Conservation (phyloP, 2,888 invertebrate species). For the Palloptera scutellata region DNA sequence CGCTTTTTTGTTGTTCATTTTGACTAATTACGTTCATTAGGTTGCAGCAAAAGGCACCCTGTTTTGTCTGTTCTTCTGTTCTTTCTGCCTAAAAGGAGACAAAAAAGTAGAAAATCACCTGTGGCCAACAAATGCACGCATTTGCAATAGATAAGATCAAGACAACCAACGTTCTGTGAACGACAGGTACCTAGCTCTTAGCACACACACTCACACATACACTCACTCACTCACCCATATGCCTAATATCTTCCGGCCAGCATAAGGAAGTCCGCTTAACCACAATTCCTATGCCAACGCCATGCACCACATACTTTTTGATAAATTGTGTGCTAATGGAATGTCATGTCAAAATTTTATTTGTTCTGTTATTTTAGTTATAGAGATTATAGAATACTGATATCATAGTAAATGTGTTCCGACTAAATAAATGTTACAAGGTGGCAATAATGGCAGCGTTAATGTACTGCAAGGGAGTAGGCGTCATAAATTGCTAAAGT, state of each 20-base stretch:
- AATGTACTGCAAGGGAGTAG: slow-evolving; percentile 16
- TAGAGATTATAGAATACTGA: slow-evolving; percentile 31
- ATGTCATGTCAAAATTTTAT: slow-evolving; percentile 60
- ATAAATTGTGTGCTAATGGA: slow-evolving; percentile 63
- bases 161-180: background rate
- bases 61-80: slow-evolving; percentile 10
- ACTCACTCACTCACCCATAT: background rate
- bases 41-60: slow-evolving; percentile 29
- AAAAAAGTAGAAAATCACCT: slow-evolving; percentile 28
- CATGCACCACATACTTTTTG: slow-evolving; percentile 42
- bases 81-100: slow-evolving; percentile 6
- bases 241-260: no score
- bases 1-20: slow-evolving; percentile 25
- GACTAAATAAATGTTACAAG: background rate
- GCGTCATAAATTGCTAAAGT: slow-evolving; percentile 37
- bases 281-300: background rate
- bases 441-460: slow-evolving; percentile 27
- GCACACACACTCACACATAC: background rate
- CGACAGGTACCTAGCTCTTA: background rate
- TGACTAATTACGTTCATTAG: slow-evolving; percentile 52
- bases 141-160: slow-evolving; percentile 30
- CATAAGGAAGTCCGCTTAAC: background rate
- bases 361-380: slow-evolving; percentile 44
- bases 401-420: background rate
- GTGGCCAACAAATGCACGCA: slow-evolving; percentile 25